A percentile compares a stretch with the other conserved stretches of the same genome.
Conservation (phyloP, 1,140 invertebrate genomes). For the Chironomus striatipennis region DNA sequence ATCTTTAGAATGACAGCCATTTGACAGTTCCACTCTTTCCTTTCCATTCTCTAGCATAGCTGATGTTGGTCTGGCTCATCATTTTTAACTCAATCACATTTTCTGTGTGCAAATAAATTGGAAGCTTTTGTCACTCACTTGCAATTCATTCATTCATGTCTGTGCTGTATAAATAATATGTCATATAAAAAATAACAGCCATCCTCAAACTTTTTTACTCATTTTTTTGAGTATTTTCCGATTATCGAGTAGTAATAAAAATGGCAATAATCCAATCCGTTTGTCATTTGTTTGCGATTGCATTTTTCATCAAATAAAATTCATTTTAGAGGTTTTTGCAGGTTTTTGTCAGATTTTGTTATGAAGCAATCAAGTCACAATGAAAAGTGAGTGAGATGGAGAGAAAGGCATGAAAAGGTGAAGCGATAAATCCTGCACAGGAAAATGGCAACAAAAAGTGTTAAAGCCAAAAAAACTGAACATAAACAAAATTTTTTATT, state of each 20-base stretch:
- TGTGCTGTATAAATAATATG: not conserved
- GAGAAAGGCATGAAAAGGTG: not conserved
- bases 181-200: not conserved
- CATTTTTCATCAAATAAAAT: no score
- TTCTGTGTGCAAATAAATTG: not conserved
- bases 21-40: not conserved
- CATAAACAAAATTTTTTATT: no score
- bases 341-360: no score
- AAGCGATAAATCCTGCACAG: not conserved
- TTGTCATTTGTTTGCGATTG: no score
- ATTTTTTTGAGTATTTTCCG: not conserved
- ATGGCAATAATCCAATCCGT: no score
- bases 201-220: not conserved
- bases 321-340: not conserved
- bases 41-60: not conserved
- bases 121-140: not conserved
- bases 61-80: not conserved
- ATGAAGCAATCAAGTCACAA: not conserved
- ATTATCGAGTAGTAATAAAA: no score
- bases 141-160: not conserved
- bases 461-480: not conserved
- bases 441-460: not conserved
- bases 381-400: not conserved
- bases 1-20: conserved; percentile 1
- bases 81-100: not conserved